Evolutionary conservation across 1,140 invertebrate species (phyloP), one percentile per base, ranked within the genome.

Genomic region (Neodiprion pinetum): DNA sequence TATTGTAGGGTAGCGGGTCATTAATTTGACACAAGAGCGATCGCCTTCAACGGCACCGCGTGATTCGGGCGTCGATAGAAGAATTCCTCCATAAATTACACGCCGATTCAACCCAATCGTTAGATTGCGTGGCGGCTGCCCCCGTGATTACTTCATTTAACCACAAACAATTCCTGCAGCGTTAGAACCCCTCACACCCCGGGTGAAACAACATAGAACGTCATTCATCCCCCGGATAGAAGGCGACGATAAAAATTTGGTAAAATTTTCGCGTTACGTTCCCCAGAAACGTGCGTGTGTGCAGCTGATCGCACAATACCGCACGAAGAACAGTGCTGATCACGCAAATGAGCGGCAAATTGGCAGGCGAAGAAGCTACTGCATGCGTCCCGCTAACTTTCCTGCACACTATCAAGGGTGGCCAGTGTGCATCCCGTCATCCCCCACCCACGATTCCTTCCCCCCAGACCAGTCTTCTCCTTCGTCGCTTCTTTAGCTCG

Each of bases 41-140:
- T 53, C 50, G 50, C 50, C 50, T 53, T 53, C 50, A 53, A 2
- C 50, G 50, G 50, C 50, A 53, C 50, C 50, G 17, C 17, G 50
- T 53, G 50, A 53, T 53, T 53, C 50, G 50, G 50, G 50, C 76
- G 79, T 70, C 70, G 53, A 78, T 76, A 8, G 72, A 72, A 78
- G 61, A 47, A 67, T 70, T 53, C 65, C 72, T 76, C 70, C 70
- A 76, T 74, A 70, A 72, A 78, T 78, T 74, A 76, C 49, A 17
- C 65, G 65, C 65, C 48, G 12, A 14, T 79, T 81, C 79, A 53
- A 53, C 10, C 10, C 50, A 53, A 53, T 53, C 50, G 50, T 53
- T 1, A 1, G 50, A 53, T 53, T 53, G 50, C 50, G 50, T 53
- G 50, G 50, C 50, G 10, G 50, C 50, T 11, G 50, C 50, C n/a